Evolutionary conservation across 2,888 invertebrate species (phyloP), one percentile per base, ranked within the genome.

Genomic region (Tenthredo livida): DNA sequence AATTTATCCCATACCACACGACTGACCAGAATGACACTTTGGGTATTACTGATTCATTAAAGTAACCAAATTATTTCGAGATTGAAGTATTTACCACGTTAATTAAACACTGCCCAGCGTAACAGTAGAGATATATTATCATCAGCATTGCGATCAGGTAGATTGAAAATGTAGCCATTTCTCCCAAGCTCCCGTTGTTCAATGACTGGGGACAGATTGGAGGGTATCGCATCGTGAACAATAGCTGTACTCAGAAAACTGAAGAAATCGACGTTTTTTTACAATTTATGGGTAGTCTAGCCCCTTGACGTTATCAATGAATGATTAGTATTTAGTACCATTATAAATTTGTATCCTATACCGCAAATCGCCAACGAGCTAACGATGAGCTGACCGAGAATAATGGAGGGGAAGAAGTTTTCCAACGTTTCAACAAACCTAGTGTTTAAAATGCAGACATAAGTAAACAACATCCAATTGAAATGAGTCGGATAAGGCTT

Each of bases 331-430:
- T 12, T 43, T 15, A 47, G 17, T 75, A 75, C 73, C 47, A 75
- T 75, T 21, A 43, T 75, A 47, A 75, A 75, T 47, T 47, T 43
- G 43, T 47, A 75, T 75, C 73, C 73, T 21, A 75, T 75, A 75
- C 73, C 33, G 73, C 43, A 75, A 47, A 75, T 75, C 43, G 47
- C 47, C 73, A 75, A 43, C 10, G 73, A 75, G n/a, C 43, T 75
- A 10, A n/a, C 43, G 21, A 75, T 21, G 15, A 75, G 73, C 43
- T 75, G 73, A 25, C 73, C 25, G 17, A 75, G 40, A 47, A 75
- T 75, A 47, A 75, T 25, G 15, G 73, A 7, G 40, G 73, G 40
- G 43, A 40, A 75, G 12, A 75, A n/a, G 43, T 25, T 47, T 43
- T 43, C 73, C 73, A 75, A 75, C 15, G 17, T 21, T 25, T 43